Conservation (phyloP, 1,140 invertebrate genomes). For the Eumaeus atala region DNA sequence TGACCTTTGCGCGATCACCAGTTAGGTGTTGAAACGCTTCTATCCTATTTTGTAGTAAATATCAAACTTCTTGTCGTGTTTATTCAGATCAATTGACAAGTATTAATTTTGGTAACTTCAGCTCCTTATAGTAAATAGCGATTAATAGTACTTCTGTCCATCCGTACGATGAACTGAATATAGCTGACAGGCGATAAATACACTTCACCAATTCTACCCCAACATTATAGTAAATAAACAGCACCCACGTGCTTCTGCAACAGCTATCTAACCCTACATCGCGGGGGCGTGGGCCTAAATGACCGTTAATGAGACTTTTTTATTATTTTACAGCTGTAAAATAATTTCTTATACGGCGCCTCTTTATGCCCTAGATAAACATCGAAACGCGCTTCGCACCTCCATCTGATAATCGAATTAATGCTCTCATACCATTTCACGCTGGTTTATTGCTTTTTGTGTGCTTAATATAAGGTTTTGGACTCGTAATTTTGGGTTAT, state of each 20-base stretch:
- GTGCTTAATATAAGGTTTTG: slow-evolving; percentile 54
- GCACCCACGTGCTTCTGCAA: too few relatives aligned
- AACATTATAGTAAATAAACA: slow-evolving; percentile 61
- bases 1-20: too few relatives aligned
- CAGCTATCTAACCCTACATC: slow-evolving; percentile 60
- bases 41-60: too few relatives aligned
- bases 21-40: too few relatives aligned
- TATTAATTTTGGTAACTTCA: too few relatives aligned
- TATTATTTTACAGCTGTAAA: slow-evolving; percentile 71
- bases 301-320: slow-evolving; percentile 70
- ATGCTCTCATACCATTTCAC: slow-evolving; percentile 69
- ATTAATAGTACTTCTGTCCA: too few relatives aligned
- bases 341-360: slow-evolving; percentile 68
- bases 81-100: too few relatives aligned
- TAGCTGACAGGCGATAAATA: slow-evolving; percentile 38
- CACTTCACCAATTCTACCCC: slow-evolving; percentile 35
- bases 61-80: too few relatives aligned
- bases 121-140: too few relatives aligned
- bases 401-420: slow-evolving; percentile 74
- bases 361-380: slow-evolving; percentile 73
- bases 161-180: too few relatives aligned
- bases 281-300: slow-evolving; percentile 59
- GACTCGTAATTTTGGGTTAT: slow-evolving; percentile 62
- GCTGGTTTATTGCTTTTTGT: slow-evolving; percentile 69
- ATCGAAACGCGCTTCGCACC: slow-evolving; percentile 72